Percentiles rank a stretch among this genome's conserved stretches.
phyloP scores from a whole-genome alignment of 37 sponge, comb jelly and placozoan species.

The Oscarella lobularis region DNA sequence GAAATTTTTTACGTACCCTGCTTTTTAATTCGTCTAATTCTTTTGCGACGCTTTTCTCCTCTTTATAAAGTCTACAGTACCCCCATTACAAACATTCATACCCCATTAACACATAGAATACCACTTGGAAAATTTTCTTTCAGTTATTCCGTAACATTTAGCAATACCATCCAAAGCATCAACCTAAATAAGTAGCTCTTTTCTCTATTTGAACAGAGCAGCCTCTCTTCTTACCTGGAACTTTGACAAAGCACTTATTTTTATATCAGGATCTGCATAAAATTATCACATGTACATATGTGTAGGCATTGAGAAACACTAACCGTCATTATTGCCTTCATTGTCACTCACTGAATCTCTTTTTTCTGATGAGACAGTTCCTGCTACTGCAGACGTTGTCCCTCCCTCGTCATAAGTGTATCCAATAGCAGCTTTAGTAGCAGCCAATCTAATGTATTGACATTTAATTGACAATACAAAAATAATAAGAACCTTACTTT shows the following conservation, averaged over 20 bases:
- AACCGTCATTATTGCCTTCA: too few species aligned
- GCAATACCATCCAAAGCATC: slow-evolving; percentile 8
- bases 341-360: too few species aligned
- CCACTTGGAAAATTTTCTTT: background rate
- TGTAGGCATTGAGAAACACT: too few species aligned
- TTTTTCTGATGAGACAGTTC: too few species aligned
- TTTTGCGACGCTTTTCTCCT: background rate
- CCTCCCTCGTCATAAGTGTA: slow-evolving; percentile 48
- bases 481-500: background rate
- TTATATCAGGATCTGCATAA: background rate
- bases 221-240: background rate
- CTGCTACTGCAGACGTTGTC: too few species aligned
- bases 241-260: background rate
- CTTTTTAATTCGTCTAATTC: background rate
- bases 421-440: slow-evolving; percentile 45
- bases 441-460: slow-evolving; percentile 10
- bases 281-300: too few species aligned
- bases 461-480: slow-evolving; percentile 3
- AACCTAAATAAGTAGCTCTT: too few species aligned
- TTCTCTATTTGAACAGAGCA: background rate
- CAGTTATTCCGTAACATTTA: background rate
- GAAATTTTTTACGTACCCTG: background rate
- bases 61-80: background rate
- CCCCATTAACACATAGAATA: too few species aligned
- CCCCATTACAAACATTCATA: too few species aligned